phyloP scores from a whole-genome alignment of 2,113 vertebrate species.

The Eira barbara region DNA sequence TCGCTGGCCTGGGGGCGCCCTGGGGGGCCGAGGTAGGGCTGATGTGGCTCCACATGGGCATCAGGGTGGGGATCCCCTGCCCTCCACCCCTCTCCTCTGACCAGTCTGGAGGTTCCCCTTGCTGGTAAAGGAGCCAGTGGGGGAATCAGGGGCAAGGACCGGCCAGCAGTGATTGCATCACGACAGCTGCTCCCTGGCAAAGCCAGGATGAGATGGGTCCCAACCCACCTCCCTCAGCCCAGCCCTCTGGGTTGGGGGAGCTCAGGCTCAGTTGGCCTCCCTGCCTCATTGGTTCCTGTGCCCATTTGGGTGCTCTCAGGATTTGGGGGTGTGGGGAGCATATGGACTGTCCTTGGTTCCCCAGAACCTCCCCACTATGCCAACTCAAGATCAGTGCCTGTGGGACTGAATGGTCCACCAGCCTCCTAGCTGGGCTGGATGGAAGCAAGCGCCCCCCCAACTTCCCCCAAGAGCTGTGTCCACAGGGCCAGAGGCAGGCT shows the following conservation, averaged over 20 bases:
- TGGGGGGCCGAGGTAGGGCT: neutral
- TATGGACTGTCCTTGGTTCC: neutral
- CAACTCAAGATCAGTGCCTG: fast-evolving
- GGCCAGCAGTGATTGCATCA: fast-evolving
- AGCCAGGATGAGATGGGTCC: fast-evolving
- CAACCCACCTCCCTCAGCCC: neutral
- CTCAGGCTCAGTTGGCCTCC: neutral
- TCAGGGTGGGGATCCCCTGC: neutral
- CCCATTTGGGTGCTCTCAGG: neutral
- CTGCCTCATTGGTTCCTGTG: neutral
- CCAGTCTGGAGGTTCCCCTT: neutral
- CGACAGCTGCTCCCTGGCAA: fast-evolving
- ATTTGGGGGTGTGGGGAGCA: neutral
- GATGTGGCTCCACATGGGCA: neutral
- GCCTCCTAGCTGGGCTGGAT: fast-evolving
- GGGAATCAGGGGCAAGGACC: neutral
- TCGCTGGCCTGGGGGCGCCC: neutral
- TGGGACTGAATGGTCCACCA: neutral
- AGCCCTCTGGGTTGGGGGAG: neutral
- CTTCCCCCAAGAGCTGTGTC: neutral
- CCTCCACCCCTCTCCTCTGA: neutral
- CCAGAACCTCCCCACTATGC: too few relatives aligned
- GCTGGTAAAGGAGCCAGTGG: neutral
- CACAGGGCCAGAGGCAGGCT: neutral
- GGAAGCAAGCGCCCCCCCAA: neutral